A percentile compares a stretch with the other conserved stretches of the same genome.
phyloP scores from a whole-genome alignment of 2,888 invertebrate species.

The Hymenopus coronatus region DNA sequence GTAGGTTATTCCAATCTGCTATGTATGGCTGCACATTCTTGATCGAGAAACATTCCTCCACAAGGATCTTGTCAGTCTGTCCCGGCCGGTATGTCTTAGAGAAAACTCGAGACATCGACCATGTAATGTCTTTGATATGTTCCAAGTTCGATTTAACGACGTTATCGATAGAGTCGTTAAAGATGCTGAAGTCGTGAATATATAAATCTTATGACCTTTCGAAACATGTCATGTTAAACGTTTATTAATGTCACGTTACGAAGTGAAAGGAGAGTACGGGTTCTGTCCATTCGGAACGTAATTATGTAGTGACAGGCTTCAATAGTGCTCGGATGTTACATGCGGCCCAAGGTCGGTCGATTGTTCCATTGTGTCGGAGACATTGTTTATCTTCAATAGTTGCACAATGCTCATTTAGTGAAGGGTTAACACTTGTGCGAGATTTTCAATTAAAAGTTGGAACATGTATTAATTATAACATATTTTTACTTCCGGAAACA shows the following conservation, averaged over 20 bases:
- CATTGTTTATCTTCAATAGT: background rate
- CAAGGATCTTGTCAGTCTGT: background rate
- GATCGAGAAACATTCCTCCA: background rate
- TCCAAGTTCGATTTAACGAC: background rate
- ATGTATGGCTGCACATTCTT: background rate
- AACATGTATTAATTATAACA: no score
- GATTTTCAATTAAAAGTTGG: no score
- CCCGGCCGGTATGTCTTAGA: background rate
- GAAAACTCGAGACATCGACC: background rate
- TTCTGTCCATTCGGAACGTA: background rate
- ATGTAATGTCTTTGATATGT: background rate
- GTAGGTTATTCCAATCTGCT: no score
- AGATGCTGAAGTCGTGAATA: background rate
- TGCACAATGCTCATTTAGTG: background rate
- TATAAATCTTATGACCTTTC: background rate
- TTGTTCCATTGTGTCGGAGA: background rate
- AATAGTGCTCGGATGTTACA: background rate
- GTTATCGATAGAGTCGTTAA: background rate
- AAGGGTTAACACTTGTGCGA: no score
- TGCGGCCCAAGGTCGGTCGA: background rate
- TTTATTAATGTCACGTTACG: background rate
- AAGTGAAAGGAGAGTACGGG: background rate
- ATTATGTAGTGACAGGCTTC: background rate
- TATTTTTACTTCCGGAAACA: no score
- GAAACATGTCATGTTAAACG: background rate